Conservation (phyloP, 1,140 invertebrate genomes). For the Goniozus legneri region DNA sequence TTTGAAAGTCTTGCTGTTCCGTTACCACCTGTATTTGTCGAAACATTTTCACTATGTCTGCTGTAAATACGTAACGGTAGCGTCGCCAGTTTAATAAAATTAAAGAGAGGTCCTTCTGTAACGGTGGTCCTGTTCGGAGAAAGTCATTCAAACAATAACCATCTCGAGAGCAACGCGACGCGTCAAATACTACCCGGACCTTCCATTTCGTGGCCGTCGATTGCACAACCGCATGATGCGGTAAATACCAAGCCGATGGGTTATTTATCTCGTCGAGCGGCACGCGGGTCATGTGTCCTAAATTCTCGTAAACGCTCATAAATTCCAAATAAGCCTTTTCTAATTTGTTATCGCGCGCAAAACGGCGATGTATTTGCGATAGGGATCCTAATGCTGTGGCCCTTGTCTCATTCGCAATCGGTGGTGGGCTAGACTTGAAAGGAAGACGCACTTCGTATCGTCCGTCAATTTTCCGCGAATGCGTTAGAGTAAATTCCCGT, state of each 20-base stretch:
- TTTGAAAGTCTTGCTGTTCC: background rate
- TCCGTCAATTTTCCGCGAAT: background rate
- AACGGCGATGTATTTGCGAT: background rate
- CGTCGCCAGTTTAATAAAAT: background rate
- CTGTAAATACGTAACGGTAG: background rate
- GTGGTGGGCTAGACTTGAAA: background rate
- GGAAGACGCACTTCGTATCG: constrained; percentile 2
- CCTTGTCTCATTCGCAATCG: background rate
- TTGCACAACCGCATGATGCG: constrained; percentile 1
- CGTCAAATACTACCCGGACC: constrained; percentile 5
- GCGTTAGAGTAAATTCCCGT: background rate
- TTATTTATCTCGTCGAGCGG: background rate
- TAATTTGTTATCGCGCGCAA: background rate
- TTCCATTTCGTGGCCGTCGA: background rate
- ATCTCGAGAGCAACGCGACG: background rate
- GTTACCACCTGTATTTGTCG: background rate
- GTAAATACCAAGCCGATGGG: background rate
- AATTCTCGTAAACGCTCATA: background rate
- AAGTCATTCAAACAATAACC: background rate
- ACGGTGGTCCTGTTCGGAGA: background rate
- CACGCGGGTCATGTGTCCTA: background rate
- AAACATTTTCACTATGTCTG: constrained; percentile 6
- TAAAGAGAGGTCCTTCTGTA: background rate
- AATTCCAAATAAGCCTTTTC: background rate
- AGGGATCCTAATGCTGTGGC: background rate